Percentiles rank a stretch among this genome's conserved stretches.
Conservation (phyloP, 2,113 vertebrate species). For the Seriola quinqueradiata region DNA sequence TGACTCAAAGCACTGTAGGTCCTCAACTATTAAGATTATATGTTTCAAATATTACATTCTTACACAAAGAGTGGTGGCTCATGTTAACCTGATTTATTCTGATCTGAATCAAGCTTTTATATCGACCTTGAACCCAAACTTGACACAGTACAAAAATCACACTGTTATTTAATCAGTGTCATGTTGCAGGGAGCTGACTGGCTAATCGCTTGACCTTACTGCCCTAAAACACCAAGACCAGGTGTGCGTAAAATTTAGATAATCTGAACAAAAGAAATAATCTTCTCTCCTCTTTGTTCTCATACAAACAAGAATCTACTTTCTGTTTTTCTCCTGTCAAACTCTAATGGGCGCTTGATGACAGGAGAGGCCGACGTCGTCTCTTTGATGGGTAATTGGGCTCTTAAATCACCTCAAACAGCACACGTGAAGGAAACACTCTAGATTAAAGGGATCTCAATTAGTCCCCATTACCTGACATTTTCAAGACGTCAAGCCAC, state of each 20-base stretch:
- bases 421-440: constrained; percentile 30
- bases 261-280: neutral
- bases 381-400: constrained; percentile 52
- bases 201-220: neutral
- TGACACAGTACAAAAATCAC: neutral
- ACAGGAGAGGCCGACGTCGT: neutral
- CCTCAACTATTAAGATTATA: too few relatives aligned
- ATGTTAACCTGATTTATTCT: neutral
- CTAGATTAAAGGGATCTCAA: constrained; percentile 72
- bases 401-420: constrained; percentile 46
- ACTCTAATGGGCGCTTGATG: constrained; percentile 2
- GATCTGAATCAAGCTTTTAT: neutral
- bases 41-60: too few relatives aligned
- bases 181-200: neutral
- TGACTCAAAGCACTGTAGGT: too few relatives aligned
- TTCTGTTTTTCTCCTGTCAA: neutral
- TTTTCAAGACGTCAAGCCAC: constrained; percentile 46
- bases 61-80: too few relatives aligned
- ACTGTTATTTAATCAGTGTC: neutral
- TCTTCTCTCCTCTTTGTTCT: constrained; percentile 8
- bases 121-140: neutral
- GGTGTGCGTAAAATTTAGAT: neutral
- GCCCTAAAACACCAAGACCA: neutral
- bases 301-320: neutral
- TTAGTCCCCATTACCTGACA: constrained; percentile 65